A percentile compares a stretch with the other conserved stretches of the same genome.
phyloP scores from a whole-genome alignment of 2,888 invertebrate genomes.

The Heliconius cydno region DNA sequence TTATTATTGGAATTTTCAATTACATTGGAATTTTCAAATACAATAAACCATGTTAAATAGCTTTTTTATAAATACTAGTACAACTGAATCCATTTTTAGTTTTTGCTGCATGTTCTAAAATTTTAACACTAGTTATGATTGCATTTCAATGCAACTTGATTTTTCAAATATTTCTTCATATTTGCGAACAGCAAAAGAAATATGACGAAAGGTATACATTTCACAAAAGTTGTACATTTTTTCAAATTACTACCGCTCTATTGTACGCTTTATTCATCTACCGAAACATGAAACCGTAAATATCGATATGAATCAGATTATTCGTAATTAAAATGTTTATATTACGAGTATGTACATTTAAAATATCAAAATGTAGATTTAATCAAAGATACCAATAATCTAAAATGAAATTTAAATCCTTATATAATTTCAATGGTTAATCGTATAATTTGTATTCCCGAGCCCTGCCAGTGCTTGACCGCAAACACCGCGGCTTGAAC shows the following conservation, averaged over 20 bases:
- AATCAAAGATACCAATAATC: conserved; percentile 2
- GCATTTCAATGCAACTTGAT: neutral
- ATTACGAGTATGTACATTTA: neutral
- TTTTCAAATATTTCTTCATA: neutral
- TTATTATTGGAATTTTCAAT: neutral
- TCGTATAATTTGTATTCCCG: conserved; percentile 33
- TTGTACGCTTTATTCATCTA: conserved; percentile 15
- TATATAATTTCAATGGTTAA: conserved; percentile 12
- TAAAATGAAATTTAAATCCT: neutral
- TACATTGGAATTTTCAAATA: neutral
- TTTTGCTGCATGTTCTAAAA: conserved; percentile 1
- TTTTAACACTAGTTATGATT: neutral
- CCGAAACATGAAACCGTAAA: conserved; percentile 4
- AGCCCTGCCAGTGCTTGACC: conserved; percentile 34
- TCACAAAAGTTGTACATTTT: conserved; percentile 8
- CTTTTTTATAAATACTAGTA: neutral
- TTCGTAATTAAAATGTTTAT: neutral
- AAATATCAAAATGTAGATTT: neutral
- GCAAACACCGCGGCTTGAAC: conserved; percentile 24
- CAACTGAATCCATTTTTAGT: neutral
- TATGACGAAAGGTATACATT: conserved; percentile 8
- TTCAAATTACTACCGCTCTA: neutral
- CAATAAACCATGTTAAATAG: neutral
- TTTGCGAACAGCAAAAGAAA: conserved; percentile 9
- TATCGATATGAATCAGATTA: neutral